Base-by-base conservation (phyloP, 1,140 invertebrate species). In the Pteromalus puparum region DNA sequence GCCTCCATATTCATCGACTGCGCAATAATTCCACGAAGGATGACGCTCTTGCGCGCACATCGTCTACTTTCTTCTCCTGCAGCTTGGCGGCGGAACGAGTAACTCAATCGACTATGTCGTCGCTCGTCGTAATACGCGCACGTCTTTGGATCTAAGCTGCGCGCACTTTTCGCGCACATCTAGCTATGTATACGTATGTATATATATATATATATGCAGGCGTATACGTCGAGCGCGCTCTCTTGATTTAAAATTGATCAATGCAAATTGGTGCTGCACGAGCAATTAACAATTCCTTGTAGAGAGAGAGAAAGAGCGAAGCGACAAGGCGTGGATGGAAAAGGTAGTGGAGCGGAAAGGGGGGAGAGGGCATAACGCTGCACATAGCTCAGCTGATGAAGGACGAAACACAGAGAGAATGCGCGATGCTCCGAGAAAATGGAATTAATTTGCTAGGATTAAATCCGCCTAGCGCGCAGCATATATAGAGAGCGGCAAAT, bases 271-370 rank as follows among this genome's bases (percentile, higher is more conserved):
- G 89, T 89, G 90, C 90, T 92, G 92, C 90, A 92, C 91, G 91
- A 92, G 91, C 91, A 93, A 93, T 93, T 93, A 93, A 92, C 91
- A 92, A 92, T 93, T 93, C 91, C 91, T 92, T 92, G 91, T 91
- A 91, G 91, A 28, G 21, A 15, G 38, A 48, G 91, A 92, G 88
- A 88, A 87, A 88, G 77, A 85, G 87, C 86, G 87, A 85, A 83
- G 88, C 82, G 87, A 81, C 72, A 81, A 53, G 81, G 72, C 42
- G 67, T 4, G 70, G 77, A 81, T 70, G 83, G 83, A 82, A 83
- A 83, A 85, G 34, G 61, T 75, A 82, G 85, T 75, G 26, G 30
- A 61, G 65, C 53, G 61, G 67, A 68, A 81, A 84, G 80, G 67
- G 70, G 78, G 83, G 65, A 38, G 53, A 42, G 30, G 73, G 13